Percentiles rank a stretch among this genome's conserved stretches.
Evolutionary conservation across 2,797 vertebrate genomes (phyloP).

Genomic region (Sebastes jordani): DNA sequence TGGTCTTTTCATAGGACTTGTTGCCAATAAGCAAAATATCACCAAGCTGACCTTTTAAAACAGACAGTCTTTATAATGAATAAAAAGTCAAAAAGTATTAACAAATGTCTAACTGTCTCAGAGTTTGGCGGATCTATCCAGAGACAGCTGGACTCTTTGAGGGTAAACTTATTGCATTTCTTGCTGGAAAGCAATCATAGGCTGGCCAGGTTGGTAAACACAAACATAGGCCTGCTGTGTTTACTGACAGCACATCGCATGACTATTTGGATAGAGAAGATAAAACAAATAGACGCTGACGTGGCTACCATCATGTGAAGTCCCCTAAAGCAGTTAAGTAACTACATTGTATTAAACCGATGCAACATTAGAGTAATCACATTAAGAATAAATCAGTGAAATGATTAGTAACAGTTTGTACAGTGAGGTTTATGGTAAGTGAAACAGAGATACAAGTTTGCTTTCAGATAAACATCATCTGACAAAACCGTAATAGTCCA

Average conservation of each 20-base stretch:
- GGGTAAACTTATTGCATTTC: conserved; percentile 8
- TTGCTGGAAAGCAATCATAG: conserved; percentile 33
- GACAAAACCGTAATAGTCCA: conserved; percentile 26
- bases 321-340: background rate
- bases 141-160: background rate
- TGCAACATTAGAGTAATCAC: background rate
- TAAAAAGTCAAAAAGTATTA: background rate
- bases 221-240: conserved; percentile 31
- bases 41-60: background rate
- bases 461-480: background rate
- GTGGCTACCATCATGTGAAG: background rate
- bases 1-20: background rate
- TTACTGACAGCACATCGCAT: conserved; percentile 29
- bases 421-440: background rate
- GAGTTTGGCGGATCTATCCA: background rate
- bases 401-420: background rate
- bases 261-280: conserved; percentile 12
- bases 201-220: conserved; percentile 41
- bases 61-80: background rate
- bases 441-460: conserved; percentile 8
- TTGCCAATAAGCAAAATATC: background rate
- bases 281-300: conserved; percentile 1
- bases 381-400: background rate
- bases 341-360: background rate
- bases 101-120: background rate